Evolutionary conservation across 2,113 vertebrate genomes (phyloP).

Genomic region (Gasterosteus aculeatus): DNA sequence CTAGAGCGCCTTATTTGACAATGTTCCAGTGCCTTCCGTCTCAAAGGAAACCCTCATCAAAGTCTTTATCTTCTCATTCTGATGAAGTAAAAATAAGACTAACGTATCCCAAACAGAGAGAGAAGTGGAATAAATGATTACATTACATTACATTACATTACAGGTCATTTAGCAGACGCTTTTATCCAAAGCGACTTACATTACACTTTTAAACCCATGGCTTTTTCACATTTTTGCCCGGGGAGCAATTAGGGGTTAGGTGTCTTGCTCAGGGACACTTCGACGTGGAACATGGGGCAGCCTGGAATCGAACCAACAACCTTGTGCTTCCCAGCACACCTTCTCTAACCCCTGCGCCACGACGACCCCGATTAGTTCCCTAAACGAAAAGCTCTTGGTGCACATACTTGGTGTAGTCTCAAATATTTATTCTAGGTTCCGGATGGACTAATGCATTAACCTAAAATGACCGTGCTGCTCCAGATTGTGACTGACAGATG

Average conservation of each 20-base stretch:
- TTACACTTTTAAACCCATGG: too few relatives aligned
- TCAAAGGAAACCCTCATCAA: background rate
- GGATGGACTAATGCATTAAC: slow-evolving; percentile 14
- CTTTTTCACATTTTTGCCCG: too few relatives aligned
- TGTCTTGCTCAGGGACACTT: too few relatives aligned
- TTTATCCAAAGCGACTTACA: too few relatives aligned
- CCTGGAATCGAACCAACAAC: too few relatives aligned
- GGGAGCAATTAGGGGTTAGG: too few relatives aligned
- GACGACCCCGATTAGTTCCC: too few relatives aligned
- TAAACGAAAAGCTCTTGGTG: slow-evolving; percentile 11
- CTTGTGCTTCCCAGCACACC: too few relatives aligned
- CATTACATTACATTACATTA: too few relatives aligned
- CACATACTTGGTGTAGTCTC: background rate
- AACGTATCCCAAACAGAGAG: slow-evolving; percentile 6
- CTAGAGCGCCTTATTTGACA: background rate
- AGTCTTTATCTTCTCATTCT: background rate
- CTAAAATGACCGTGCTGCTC: slow-evolving; percentile 26
- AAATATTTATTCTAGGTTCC: slow-evolving; percentile 27
- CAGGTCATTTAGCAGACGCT: too few relatives aligned
- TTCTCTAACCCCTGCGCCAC: too few relatives aligned
- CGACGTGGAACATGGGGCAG: too few relatives aligned
- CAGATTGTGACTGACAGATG: slow-evolving; percentile 75
- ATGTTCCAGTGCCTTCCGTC: background rate
- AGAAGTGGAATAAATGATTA: slow-evolving; percentile 13
- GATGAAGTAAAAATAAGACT: slow-evolving; percentile 1